Conservation (phyloP, 2,113 vertebrate species). For the Lampris megalopsis region DNA sequence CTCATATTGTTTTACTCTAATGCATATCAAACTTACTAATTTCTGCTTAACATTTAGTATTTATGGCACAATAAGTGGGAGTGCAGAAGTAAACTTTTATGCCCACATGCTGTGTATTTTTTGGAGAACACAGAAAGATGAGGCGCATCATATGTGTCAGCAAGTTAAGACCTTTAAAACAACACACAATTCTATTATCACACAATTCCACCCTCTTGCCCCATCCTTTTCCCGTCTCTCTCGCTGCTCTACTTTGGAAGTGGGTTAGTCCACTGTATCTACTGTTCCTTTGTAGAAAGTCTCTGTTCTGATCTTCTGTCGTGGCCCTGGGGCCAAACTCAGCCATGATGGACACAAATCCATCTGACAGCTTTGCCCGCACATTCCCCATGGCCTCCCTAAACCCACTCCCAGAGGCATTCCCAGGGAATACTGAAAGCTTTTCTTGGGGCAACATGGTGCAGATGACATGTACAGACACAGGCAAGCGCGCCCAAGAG, state of each 20-base stretch:
- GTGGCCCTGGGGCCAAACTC: constrained; percentile 55
- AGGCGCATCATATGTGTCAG: not conserved
- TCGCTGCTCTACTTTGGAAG: constrained; percentile 67
- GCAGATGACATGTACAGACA: constrained; percentile 55
- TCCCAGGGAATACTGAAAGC: constrained; percentile 61
- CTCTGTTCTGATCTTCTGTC: constrained; percentile 68
- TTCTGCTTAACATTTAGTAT: too few relatives aligned
- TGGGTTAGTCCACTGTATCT: constrained; percentile 67
- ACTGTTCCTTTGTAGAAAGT: constrained; percentile 68
- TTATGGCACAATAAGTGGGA: too few relatives aligned
- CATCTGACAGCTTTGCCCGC: constrained; percentile 71
- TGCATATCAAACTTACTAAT: too few relatives aligned
- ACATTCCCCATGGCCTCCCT: constrained; percentile 46
- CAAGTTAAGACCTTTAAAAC: constrained; percentile 18
- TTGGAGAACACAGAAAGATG: not conserved
- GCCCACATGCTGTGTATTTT: too few relatives aligned
- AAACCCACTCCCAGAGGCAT: constrained; percentile 60
- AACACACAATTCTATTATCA: not conserved
- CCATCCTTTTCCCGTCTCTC: constrained; percentile 8
- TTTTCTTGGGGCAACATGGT: constrained; percentile 49
- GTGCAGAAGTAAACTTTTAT: too few relatives aligned
- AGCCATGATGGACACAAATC: constrained; percentile 73
- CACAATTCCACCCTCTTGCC: not conserved
- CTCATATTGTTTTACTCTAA: too few relatives aligned
- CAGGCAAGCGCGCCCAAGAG: constrained; percentile 10